A percentile compares a stretch with the other conserved stretches of the same genome.
phyloP scores from a whole-genome alignment of 2,888 invertebrate genomes.

The Micropterix aruncella region DNA sequence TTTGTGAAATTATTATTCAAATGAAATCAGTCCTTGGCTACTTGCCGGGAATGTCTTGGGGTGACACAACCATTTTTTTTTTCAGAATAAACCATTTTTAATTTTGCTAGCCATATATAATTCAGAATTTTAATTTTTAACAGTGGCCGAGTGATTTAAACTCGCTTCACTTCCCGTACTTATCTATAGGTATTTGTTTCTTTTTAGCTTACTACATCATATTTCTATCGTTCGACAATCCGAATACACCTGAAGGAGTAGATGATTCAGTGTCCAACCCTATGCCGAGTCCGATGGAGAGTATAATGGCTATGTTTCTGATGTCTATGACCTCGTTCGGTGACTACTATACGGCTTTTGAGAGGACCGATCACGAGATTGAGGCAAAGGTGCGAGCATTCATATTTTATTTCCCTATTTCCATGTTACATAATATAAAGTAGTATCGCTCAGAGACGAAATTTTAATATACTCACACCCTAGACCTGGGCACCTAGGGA shows the following conservation, averaged over 20 bases:
- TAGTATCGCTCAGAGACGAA: too few species aligned
- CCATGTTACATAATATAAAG: too few species aligned
- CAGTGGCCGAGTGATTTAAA: background rate
- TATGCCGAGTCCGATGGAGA: conserved; percentile 85
- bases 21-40: too few species aligned
- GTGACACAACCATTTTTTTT: too few species aligned
- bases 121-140: background rate
- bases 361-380: conserved; percentile 74
- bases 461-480: too few species aligned
- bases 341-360: conserved; percentile 85
- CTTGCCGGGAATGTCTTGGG: too few species aligned
- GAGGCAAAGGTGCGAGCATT: conserved; percentile 80
- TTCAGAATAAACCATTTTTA: background rate
- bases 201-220: conserved; percentile 77
- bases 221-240: conserved; percentile 77
- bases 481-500: too few species aligned
- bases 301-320: conserved; percentile 94
- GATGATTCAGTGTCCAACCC: conserved; percentile 75
- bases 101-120: background rate
- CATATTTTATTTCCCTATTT: too few species aligned
- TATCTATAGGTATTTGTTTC: too few species aligned
- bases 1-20: too few species aligned
- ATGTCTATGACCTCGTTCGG: conserved; percentile 97
- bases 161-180: too few species aligned
- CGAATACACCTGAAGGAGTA: conserved; percentile 66